Evolutionary conservation across 2,888 invertebrate genomes (phyloP), one percentile per base, ranked within the genome.

Genomic region (Belgica antarctica): DNA sequence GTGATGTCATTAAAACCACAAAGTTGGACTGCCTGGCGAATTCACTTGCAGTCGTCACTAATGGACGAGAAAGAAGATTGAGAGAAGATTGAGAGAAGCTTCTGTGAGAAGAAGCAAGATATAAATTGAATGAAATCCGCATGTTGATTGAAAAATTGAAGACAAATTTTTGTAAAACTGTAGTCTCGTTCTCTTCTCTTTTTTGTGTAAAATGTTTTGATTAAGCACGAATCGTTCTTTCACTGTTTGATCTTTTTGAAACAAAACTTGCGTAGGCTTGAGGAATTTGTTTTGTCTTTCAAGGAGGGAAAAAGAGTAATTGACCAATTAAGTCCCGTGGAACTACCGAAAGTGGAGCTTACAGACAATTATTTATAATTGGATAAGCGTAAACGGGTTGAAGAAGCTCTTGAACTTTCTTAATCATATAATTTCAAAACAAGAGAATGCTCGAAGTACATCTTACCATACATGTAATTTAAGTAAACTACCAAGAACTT

Each of bases 141-240:
- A 52, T 52, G 52, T 22, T 52, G 52, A 52, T 52, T 52, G 52
- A 52, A 52, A 52, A 52, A 52, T 52, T 52, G 52, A 52, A 52
- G 52, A 52, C 52, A 52, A 52, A 52, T 52, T 52, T 52, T 17
- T 22, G 22, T 52, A 22, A 52, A 52, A 52, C n/a, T 52, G 8
- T 52, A 17, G 17, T 52, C 41, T 41, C 41, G 41, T 15, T 41
- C 22, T 17, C 52, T 52, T 52, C 22, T 52, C 12, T 2, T 52
- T 52, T 22, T 52, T 22, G 34, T 31, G 34, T n/a, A n/a, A n/a
- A n/a, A n/a, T n/a, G 34, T 31, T 31, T 5, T 31, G 34, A 31
- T 31, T 31, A 5, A 31, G 12, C 12, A 31, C 34, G n/a, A n/a
- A n/a, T n/a, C n/a, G 5, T 31, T 8, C 34, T 31, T 31, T 31